Base-by-base conservation (phyloP, 1,140 invertebrate species). In the Eueides isabella region DNA sequence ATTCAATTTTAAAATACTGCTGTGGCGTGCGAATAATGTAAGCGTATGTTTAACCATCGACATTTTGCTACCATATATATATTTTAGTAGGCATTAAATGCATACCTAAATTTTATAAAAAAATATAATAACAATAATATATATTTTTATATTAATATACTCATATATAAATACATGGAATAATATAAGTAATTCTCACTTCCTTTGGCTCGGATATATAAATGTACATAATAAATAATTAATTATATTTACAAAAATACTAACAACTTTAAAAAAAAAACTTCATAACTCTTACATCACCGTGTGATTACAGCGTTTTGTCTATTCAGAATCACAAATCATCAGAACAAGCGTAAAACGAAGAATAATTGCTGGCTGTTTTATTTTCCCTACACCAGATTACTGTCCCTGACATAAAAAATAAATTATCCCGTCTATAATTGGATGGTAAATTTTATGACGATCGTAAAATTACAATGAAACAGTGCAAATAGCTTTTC, bases 401-500 rank as follows among this genome's bases (percentile, higher is more conserved):
- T 80, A 85, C 82, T 84, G 79, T 80, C 80, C 67, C 67, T 78
- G 81, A 77, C 85, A 81, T 87, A 86, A 89, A 87, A 89, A 87
- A 81, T 81, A 84, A 88, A 86, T 82, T 81, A 85, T 84, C 79
- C 74, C 72, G 72, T 74, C 76, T 79, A 81, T 83, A 88, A 89
- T 90, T 89, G 84, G 85, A 85, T 81, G 84, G 81, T 84, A 83
- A 88, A 87, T 86, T 90, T 90, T 87, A 90, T 80, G 61, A 75
- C 81, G 35, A 72, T 77, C 86, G 73, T 90, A 86, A 88, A 90
- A 87, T 90, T 87, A 90, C 80, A 81, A 87, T 86, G 83, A 81
- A 84, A 83, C 83, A 80, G 69, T 90, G 83, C 78, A 82, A 85
- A 86, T 85, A 78, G 82, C 82, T 85, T 88, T 86, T 81, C 71